phyloP scores from a whole-genome alignment of 2,888 invertebrate species.

The Xanthia icteritia region DNA sequence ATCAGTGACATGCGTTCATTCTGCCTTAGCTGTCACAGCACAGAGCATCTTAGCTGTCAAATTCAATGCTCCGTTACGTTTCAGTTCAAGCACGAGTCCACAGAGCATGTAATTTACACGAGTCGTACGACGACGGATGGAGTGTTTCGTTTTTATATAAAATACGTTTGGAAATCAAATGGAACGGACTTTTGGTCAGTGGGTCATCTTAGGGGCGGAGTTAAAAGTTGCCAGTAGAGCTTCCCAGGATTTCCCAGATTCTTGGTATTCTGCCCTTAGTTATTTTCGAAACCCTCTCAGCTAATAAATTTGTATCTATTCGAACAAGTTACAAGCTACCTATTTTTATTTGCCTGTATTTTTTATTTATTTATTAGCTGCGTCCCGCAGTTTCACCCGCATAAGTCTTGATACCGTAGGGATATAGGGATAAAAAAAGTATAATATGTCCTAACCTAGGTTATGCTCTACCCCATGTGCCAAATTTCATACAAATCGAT shows the following conservation, averaged over 20 bases:
- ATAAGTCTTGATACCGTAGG: too few relatives aligned
- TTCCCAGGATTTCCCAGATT: not conserved
- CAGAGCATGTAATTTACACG: too few relatives aligned
- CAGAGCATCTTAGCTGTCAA: not conserved
- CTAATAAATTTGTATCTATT: not conserved
- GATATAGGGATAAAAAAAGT: too few relatives aligned
- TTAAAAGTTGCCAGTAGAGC: not conserved
- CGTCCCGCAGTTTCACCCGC: too few relatives aligned
- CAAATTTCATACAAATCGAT: too few relatives aligned
- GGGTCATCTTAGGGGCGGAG: too few relatives aligned
- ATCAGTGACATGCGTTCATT: not conserved
- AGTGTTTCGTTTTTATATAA: not conserved
- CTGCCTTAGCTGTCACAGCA: not conserved
- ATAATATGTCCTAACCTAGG: too few relatives aligned
- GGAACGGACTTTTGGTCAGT: not conserved
- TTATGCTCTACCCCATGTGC: too few relatives aligned
- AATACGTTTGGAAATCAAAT: not conserved
- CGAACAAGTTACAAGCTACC: too few relatives aligned
- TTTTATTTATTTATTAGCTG: too few relatives aligned
- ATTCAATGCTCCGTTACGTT: not conserved
- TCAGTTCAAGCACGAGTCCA: not conserved
- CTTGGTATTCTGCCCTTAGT: not conserved
- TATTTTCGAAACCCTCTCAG: not conserved
- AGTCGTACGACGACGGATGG: too few relatives aligned
- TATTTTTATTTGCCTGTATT: too few relatives aligned